phyloP scores from a whole-genome alignment of 1,140 invertebrate genomes.

The Cydia splendana region DNA sequence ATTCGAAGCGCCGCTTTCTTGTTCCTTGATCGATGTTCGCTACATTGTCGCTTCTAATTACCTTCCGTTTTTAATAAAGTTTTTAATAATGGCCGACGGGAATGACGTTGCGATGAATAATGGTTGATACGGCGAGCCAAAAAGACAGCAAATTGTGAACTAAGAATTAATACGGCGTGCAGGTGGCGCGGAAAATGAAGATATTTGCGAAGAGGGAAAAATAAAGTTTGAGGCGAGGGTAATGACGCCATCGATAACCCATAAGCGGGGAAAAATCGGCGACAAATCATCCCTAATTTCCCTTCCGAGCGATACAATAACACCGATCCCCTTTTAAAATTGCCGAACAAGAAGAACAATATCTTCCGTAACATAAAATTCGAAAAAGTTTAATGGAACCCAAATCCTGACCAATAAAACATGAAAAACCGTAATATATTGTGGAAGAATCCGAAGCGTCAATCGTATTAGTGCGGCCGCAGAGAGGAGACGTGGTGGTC shows the following conservation, averaged over 20 bases:
- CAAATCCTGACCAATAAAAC: conserved; percentile 71
- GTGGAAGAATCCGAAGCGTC: conserved; percentile 58
- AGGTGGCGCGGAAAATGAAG: conserved; percentile 24
- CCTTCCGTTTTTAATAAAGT: conserved; percentile 37
- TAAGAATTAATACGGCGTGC: conserved; percentile 24
- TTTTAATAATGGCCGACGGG: conserved; percentile 32
- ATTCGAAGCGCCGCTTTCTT: conserved; percentile 51
- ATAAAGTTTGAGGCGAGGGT: not conserved
- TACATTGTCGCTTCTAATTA: conserved; percentile 42
- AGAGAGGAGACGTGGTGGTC: conserved; percentile 43
- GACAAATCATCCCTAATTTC: conserved; percentile 32
- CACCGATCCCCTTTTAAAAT: conserved; percentile 37
- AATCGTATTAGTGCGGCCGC: conserved; percentile 63
- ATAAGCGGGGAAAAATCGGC: conserved; percentile 30
- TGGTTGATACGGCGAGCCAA: conserved; percentile 28
- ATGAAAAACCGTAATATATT: conserved; percentile 71
- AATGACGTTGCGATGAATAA: conserved; percentile 29
- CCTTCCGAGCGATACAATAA: conserved; percentile 33
- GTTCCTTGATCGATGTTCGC: conserved; percentile 61
- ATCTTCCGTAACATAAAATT: conserved; percentile 76
- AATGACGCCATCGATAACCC: conserved; percentile 31
- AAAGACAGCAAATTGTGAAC: conserved; percentile 15
- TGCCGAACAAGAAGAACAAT: conserved; percentile 66
- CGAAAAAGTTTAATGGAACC: conserved; percentile 74
- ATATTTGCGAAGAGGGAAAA: conserved; percentile 17